Evolutionary conservation across 2,888 invertebrate species (phyloP).

Genomic region (Drosophila gaucha): DNA sequence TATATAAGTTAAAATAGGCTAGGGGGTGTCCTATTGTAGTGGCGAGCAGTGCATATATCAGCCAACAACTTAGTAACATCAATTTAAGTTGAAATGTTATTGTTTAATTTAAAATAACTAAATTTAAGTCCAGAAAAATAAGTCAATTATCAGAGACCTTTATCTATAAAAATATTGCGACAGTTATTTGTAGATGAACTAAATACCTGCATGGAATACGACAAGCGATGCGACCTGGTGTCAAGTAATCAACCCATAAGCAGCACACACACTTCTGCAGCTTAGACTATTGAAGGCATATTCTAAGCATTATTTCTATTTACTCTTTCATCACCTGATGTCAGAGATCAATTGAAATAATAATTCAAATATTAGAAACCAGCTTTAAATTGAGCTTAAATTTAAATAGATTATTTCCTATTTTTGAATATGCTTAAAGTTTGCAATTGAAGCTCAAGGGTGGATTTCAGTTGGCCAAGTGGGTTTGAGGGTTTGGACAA

Average conservation of each 20-base stretch:
- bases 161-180: not conserved
- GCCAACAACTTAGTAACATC: too few species aligned
- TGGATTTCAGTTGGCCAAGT: not conserved
- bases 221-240: not conserved
- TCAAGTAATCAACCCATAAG: not conserved
- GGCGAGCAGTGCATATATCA: too few species aligned
- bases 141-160: not conserved
- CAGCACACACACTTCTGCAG: not conserved
- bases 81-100: too few species aligned
- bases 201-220: not conserved
- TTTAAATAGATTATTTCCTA: too few species aligned
- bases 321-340: not conserved
- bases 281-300: not conserved
- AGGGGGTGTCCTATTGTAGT: too few species aligned
- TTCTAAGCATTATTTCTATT: not conserved
- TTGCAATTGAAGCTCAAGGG: slow-evolving; percentile 2
- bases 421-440: not conserved
- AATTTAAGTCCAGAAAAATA: not conserved
- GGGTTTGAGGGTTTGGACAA: not conserved
- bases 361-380: too few species aligned
- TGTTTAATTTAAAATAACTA: not conserved
- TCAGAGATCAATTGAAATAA: not conserved
- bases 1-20: too few species aligned
- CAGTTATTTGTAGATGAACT: not conserved
- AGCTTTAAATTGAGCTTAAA: too few species aligned